Conservation (phyloP, 2,888 invertebrate species). For the Leucophenga montana region DNA sequence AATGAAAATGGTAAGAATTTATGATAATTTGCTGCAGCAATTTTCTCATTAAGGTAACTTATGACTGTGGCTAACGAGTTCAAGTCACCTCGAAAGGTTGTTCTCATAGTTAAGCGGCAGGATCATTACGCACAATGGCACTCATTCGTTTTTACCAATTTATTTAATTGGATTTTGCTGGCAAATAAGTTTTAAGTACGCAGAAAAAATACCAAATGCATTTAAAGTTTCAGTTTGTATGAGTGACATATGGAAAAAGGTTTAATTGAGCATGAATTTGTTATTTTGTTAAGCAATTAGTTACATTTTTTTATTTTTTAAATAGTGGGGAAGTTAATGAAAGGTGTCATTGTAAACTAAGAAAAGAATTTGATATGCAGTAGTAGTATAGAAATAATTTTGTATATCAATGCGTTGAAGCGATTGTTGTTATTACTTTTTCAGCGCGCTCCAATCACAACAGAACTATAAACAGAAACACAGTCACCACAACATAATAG, state of each 20-base stretch:
- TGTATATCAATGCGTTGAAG: too few relatives aligned
- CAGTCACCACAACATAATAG: too few relatives aligned
- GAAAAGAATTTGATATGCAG: too few relatives aligned
- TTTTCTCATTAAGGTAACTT: slow-evolving; percentile 24
- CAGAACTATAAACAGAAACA: too few relatives aligned
- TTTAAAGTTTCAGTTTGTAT: neutral
- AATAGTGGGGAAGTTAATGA: too few relatives aligned
- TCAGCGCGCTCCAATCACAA: too few relatives aligned
- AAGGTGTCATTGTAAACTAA: too few relatives aligned
- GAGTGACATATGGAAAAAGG: neutral
- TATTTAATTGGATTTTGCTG: slow-evolving; percentile 50
- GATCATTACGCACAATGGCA: slow-evolving; percentile 17
- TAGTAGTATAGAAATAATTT: too few relatives aligned
- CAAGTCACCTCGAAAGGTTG: slow-evolving; percentile 1
- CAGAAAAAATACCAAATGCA: neutral
- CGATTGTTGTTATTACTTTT: too few relatives aligned
- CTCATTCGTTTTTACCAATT: slow-evolving; percentile 40
- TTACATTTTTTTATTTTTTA: too few relatives aligned
- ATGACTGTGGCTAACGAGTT: neutral
- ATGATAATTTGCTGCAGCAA: slow-evolving; percentile 19
- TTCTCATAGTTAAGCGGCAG: neutral
- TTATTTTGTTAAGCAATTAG: slow-evolving; percentile 18
- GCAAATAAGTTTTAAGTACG: neutral
- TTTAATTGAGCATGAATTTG: slow-evolving; percentile 18
- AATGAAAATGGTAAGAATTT: neutral